Evolutionary conservation across 2,888 invertebrate genomes (phyloP), one percentile per base, ranked within the genome.

Genomic region (Lottia scabra): DNA sequence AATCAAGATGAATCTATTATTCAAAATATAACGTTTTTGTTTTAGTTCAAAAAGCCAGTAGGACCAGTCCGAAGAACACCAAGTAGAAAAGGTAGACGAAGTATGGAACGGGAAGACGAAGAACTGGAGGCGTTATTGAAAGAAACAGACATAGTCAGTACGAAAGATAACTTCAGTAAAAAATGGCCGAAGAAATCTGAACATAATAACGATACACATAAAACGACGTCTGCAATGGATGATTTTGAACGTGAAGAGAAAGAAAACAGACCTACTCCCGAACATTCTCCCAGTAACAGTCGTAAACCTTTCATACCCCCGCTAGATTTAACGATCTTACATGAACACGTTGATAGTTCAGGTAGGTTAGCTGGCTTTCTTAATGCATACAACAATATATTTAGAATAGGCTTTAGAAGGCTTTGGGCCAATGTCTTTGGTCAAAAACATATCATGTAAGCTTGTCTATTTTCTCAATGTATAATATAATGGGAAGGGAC

Each of bases 301-400:
- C 76, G 83, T 26, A 86, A 85, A 72, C 83, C 87, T 6, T 86
- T 86, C 67, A 83, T 89, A 38, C 90, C 91, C 1, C 91, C 91
- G 0, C 87, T 93, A 27, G 93, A 93, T 85, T 87, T 93, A 76
- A 90, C 91, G 4, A 92, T 91, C 0, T 87, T 93, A n/a, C 92
- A 92, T 81, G 91, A 92, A 83, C 91, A 92, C 81, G 90, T 92
- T 46, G 92, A 92, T 81, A 90, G 91, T 68, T 89, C 90, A 44
- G 92, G 86, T 86, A 79, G 70, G 38, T 38, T 38, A 1, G 10
- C 10, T 38, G 5, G 38, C 38, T 38, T 38, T 38, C n/a, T n/a
- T n/a, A n/a, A n/a, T n/a, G n/a, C n/a, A n/a, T n/a, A n/a, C n/a
- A n/a, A n/a, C n/a, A n/a, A n/a, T n/a, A n/a, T n/a, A n/a, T n/a